Evolutionary conservation across 2,113 vertebrate species (phyloP), one percentile per base, ranked within the genome.

Genomic region (Mormyrus lacerda): DNA sequence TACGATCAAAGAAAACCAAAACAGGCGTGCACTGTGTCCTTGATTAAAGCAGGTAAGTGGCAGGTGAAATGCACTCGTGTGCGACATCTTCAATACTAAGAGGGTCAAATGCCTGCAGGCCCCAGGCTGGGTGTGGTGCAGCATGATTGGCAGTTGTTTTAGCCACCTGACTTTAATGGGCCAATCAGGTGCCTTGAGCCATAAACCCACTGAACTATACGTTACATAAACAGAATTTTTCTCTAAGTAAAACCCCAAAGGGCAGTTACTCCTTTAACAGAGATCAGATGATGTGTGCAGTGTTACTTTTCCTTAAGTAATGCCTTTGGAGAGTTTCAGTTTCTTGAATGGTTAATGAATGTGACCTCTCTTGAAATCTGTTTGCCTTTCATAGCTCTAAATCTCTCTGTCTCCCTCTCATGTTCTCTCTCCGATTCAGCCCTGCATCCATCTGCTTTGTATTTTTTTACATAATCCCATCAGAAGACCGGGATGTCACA

Each of bases 161-260:
- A 15, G 31, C 92, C 31, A 91, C 86, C 90, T 91, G 89, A 90
- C 92, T 89, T 90, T 88, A 89, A 58, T 65, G 87, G 92, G 91
- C 93, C 93, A 89, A 88, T 92, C 93, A 94, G 91, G 92, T 55
- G 39, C 88, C 89, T 88, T 89, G 92, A 94, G 91, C 89, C 82
- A 87, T 83, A 90, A 91, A 90, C 90, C 91, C 91, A 50, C 83
- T 89, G 92, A 94, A 92, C 93, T 89, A 89, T 90, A 89, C 90
- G 93, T 79, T 19, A 90, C 90, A 93, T 94, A 93, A 94, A 93
- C 92, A 94, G 93, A 90, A 92, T 89, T 88, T 91, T 92, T 31
- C 61, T 27, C 93, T 90, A 83, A 91, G 88, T 69, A 90, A 89
- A 89, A 87, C 93, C 93, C 91, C 73, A 84, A 93, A 92, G 93